phyloP scores from a whole-genome alignment of 2,113 vertebrate species.

The Spea bombifrons region DNA sequence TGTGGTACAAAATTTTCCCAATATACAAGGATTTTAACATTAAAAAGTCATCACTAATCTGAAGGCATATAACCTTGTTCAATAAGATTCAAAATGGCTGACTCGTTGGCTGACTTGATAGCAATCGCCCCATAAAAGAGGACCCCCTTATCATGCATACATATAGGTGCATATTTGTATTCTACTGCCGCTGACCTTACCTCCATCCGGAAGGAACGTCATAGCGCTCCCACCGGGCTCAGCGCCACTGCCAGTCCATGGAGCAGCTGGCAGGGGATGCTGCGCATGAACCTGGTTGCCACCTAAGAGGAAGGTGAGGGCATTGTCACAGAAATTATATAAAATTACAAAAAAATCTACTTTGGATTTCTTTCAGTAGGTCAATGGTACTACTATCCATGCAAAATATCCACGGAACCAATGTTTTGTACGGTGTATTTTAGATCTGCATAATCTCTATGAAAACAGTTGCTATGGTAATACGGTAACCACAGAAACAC shows the following conservation, averaged over 20 bases:
- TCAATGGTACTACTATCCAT: conserved; percentile 23
- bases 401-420: background rate
- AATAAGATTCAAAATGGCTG: background rate
- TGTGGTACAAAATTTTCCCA: too few relatives aligned
- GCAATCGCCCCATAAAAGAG: background rate
- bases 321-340: conserved; percentile 45
- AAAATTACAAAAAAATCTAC: background rate
- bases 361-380: background rate
- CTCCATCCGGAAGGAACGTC: conserved; percentile 68
- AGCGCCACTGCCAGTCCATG: conserved; percentile 61
- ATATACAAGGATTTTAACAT: too few relatives aligned
- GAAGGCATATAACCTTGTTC: background rate
- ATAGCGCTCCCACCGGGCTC: conserved; percentile 61
- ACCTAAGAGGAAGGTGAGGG: conserved; percentile 65
- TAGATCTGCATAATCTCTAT: background rate
- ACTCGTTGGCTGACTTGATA: background rate
- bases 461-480: background rate
- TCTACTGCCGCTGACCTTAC: conserved; percentile 62
- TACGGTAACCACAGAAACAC: background rate
- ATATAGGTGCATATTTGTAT: conserved; percentile 2
- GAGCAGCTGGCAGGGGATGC: conserved; percentile 58
- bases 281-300: conserved; percentile 61
- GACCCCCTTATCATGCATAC: background rate
- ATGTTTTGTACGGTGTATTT: too few relatives aligned
- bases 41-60: too few relatives aligned